Evolutionary conservation across 2,888 invertebrate species (phyloP), one percentile per base, ranked within the genome.

Genomic region (Pemphredon lugubris): DNA sequence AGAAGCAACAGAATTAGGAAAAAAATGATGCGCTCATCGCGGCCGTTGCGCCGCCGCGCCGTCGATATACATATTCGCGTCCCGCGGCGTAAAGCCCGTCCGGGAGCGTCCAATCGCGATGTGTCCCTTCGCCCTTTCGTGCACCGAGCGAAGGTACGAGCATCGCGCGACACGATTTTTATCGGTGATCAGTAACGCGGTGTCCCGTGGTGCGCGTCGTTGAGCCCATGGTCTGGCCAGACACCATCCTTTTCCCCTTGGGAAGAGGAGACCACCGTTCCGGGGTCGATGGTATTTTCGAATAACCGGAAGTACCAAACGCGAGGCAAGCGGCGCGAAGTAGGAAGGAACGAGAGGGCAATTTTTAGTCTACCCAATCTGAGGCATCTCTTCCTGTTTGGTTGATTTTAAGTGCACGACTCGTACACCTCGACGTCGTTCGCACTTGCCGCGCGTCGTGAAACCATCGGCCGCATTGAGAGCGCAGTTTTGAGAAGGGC

Each of bases 1-100:
- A 70, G 77, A 74, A 69, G 53, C 69, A 61, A 60, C 64, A 57
- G 79, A 75, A 78, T 72, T 51, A 39, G 48, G 40, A 42, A 60
- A 67, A 26, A 51, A 68, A 60, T 61, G 37, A 59, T 58, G 50
- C 61, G 57, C 70, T 70, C 53, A 54, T 67, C 30, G 44, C 26
- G 20, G 32, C 13, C 9, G 14, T 50, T 18, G 18, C 16, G 11
- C 13, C 16, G 30, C 13, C 9, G 14, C 13, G n/a, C 13, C 47
- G 4, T 7, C 34, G 6, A 7, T n/a, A 5, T 34, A 2, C 34
- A 34, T 7, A 3, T 26, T 26, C 26, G 26, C 26, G 26, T 26
- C 7, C 26, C 26, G 4, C 26, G 3, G 3, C 26, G n/a, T n/a
- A n/a, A n/a, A n/a, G n/a, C n/a, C n/a, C n/a, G n/a, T n/a, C n/a